A percentile compares a stretch with the other conserved stretches of the same genome.
These are phyloP conservation scores for Poeciliopsis gracilis DNA, from an alignment of 2,797 vertebrate species.

Conservation along the genomic window DNA sequence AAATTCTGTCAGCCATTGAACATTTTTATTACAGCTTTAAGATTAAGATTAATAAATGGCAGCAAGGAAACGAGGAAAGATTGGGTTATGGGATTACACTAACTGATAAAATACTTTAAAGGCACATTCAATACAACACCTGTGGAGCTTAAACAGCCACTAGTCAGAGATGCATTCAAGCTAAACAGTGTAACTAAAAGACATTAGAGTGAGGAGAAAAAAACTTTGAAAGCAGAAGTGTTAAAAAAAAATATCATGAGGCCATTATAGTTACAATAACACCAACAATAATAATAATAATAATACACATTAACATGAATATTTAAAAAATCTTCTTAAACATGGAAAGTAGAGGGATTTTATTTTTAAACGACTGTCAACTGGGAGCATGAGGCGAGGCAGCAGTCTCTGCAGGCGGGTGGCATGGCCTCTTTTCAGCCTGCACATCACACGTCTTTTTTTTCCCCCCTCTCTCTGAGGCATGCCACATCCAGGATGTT, in stretches of 20 bases:
- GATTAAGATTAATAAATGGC: not conserved
- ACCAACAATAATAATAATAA: conserved; percentile 32
- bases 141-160: conserved; percentile 51
- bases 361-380: conserved; percentile 44
- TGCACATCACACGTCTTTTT: conserved; percentile 54
- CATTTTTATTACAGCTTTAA: not conserved
- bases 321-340: conserved; percentile 72
- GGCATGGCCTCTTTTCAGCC: conserved; percentile 56
- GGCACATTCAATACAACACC: conserved; percentile 80
- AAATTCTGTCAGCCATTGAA: not conserved
- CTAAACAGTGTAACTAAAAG: conserved; percentile 38
- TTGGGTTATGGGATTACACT: conserved; percentile 1
- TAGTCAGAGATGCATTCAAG: conserved; percentile 48
- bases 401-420: conserved; percentile 56
- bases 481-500: conserved; percentile 44
- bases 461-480: conserved; percentile 31
- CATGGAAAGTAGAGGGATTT: conserved; percentile 50
- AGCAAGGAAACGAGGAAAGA: conserved; percentile 11
- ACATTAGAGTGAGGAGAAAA: conserved; percentile 26
- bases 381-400: conserved; percentile 49
- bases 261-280: conserved; percentile 25
- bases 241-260: conserved; percentile 41
- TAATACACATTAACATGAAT: conserved; percentile 58
- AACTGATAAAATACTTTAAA: conserved; percentile 72
- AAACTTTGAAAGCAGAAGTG: conserved; percentile 53